Evolutionary conservation across 2,888 invertebrate genomes (phyloP).

Genomic region (Pelosia muscerda): DNA sequence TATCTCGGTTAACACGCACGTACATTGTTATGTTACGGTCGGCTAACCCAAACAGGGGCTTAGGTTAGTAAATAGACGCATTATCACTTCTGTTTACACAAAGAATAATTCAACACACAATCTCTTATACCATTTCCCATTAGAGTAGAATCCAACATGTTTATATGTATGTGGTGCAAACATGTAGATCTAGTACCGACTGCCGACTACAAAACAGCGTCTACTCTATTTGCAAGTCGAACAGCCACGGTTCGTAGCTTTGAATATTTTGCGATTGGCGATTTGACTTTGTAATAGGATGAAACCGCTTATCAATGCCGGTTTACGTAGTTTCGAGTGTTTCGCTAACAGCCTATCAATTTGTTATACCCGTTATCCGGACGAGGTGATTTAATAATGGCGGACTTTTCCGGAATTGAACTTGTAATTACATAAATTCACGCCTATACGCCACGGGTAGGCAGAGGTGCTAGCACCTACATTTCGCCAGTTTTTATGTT

Average conservation of each 20-base stretch:
- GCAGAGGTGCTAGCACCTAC: no score
- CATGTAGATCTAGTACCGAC: constrained; percentile 29
- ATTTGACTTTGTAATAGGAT: constrained; percentile 82
- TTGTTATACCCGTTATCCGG: constrained; percentile 21
- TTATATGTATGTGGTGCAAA: constrained; percentile 16
- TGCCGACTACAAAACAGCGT: constrained; percentile 45
- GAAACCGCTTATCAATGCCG: constrained; percentile 70
- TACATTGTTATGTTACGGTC: no score
- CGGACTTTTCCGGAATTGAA: neutral
- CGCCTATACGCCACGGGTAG: no score
- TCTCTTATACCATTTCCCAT: constrained; percentile 8
- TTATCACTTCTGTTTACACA: constrained; percentile 3
- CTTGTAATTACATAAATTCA: neutral
- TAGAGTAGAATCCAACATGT: constrained; percentile 13
- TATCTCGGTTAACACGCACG: no score
- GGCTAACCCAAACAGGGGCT: no score
- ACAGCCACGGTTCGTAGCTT: constrained; percentile 66
- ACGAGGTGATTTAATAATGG: constrained; percentile 7
- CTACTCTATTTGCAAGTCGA: constrained; percentile 77
- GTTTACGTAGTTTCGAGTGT: constrained; percentile 45
- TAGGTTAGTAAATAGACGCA: neutral
- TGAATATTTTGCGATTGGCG: constrained; percentile 79
- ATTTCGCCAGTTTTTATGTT: no score
- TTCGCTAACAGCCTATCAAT: constrained; percentile 56
- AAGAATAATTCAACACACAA: constrained; percentile 12